Conservation (phyloP, 2,113 vertebrate species). For the Sinocyclocheilus rhinocerous region DNA sequence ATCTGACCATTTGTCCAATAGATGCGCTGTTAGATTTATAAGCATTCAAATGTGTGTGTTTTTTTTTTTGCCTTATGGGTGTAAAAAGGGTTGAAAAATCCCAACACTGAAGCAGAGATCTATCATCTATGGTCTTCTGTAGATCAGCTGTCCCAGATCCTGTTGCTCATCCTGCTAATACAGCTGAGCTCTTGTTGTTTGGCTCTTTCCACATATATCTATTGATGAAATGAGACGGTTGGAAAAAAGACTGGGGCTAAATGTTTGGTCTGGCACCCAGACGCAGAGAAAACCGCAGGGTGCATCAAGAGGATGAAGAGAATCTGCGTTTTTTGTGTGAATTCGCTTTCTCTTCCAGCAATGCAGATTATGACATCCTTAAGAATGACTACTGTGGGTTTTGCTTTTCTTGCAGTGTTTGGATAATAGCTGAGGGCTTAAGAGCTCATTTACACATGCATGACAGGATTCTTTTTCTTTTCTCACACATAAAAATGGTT, state of each 20-base stretch:
- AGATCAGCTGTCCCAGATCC: background rate
- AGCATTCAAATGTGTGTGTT: background rate
- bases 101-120: background rate
- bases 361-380: background rate
- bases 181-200: slow-evolving; percentile 47
- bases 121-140: background rate
- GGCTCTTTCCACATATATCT: slow-evolving; percentile 29
- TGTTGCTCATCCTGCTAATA: slow-evolving; percentile 31
- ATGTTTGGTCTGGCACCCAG: slow-evolving; percentile 46
- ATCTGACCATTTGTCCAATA: background rate
- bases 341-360: background rate
- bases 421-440: background rate
- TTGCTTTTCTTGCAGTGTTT: background rate
- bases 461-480: background rate
- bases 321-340: background rate
- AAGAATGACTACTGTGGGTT: background rate
- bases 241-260: slow-evolving; percentile 19
- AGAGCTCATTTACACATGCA: background rate
- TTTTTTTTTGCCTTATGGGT: background rate
- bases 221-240: background rate
- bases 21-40: background rate
- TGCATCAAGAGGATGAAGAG: background rate
- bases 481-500: background rate
- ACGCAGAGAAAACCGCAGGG: background rate
- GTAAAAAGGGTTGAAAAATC: background rate